phyloP scores from a whole-genome alignment of 2,888 invertebrate genomes.

The Unio delphinus region DNA sequence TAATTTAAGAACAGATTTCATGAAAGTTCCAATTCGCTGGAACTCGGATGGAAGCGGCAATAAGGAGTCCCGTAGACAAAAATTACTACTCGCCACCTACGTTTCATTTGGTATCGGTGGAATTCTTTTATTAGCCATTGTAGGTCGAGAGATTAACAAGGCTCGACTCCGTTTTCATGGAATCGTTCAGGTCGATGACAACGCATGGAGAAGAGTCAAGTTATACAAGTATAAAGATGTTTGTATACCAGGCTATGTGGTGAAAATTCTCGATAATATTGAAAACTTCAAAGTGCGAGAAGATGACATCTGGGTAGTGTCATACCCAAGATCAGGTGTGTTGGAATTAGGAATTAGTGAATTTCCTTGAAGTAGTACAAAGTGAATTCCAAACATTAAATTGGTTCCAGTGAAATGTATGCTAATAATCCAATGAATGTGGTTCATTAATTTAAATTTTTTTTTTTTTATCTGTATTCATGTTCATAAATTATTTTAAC shows the following conservation, averaged over 20 bases:
- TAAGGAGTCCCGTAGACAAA: constrained; percentile 2
- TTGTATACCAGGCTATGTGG: constrained; percentile 47
- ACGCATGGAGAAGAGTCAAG: constrained; percentile 21
- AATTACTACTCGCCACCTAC: constrained; percentile 36
- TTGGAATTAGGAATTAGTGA: constrained; percentile 8
- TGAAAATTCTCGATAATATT: constrained; percentile 47
- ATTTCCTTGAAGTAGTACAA: no score
- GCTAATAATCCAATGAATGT: no score
- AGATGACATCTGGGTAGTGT: constrained; percentile 89
- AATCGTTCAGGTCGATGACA: constrained; percentile 33
- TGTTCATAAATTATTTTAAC: no score
- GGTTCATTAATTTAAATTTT: no score
- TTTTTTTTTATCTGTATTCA: no score
- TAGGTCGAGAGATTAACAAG: constrained; percentile 28
- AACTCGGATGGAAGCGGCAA: no score
- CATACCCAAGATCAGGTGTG: constrained; percentile 90
- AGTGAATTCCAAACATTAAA: no score
- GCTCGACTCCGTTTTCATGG: constrained; percentile 34
- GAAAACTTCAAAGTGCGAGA: constrained; percentile 80
- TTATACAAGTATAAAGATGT: constrained; percentile 53
- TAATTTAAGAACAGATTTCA: no score
- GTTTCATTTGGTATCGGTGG: constrained; percentile 44
- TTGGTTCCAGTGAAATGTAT: no score
- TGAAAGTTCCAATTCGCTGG: no score
- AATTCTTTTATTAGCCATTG: constrained; percentile 33